Conservation (phyloP, 1,140 invertebrate genomes). For the Bilobella aurantiaca region DNA sequence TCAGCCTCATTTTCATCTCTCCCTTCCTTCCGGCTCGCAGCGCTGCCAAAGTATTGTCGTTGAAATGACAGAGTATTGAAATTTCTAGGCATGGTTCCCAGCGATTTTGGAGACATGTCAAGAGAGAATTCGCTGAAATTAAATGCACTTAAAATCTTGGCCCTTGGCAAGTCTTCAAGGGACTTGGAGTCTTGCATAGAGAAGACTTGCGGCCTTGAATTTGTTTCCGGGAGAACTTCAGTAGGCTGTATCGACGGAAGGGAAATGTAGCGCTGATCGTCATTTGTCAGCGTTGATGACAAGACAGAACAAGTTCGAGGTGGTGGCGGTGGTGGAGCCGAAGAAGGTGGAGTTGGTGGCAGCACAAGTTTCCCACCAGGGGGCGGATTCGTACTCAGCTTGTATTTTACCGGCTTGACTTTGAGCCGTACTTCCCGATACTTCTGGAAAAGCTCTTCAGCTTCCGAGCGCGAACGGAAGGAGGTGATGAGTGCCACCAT, state of each 20-base stretch:
- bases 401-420: conserved; percentile 28
- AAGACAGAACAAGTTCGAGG: not conserved
- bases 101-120: not conserved
- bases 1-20: not conserved
- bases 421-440: conserved; percentile 30
- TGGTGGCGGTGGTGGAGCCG: not conserved
- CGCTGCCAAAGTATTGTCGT: not conserved
- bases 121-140: not conserved
- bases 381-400: not conserved
- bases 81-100: not conserved
- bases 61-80: not conserved
- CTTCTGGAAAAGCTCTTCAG: conserved; percentile 29
- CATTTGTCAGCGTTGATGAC: conserved; percentile 2
- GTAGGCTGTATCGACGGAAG: not conserved
- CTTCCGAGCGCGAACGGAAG: conserved; percentile 26
- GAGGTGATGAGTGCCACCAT: conserved; percentile 33
- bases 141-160: not conserved
- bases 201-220: not conserved
- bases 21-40: too few species aligned
- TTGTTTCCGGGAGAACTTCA: not conserved
- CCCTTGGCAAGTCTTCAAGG: not conserved
- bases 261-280: not conserved
- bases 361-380: not conserved
- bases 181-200: not conserved
- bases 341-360: not conserved